phyloP scores from a whole-genome alignment of 2,797 vertebrate species.

The Coreius guichenoti region DNA sequence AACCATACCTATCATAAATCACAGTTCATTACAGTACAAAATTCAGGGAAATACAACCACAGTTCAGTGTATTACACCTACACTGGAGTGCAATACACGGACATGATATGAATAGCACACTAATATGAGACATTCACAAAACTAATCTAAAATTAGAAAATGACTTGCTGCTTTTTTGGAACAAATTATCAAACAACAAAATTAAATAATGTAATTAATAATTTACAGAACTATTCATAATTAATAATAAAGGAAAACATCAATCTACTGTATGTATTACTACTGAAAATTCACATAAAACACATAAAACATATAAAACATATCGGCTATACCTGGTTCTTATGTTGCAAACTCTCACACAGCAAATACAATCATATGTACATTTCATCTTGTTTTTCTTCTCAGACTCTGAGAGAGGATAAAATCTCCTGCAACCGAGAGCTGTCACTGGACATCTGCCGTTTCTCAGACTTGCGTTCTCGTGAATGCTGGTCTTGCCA shows the following conservation, averaged over 20 bases:
- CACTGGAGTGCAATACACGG: background rate
- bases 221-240: too few species aligned
- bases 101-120: background rate
- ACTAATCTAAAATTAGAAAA: background rate
- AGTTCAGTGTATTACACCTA: background rate
- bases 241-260: too few species aligned
- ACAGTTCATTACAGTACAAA: background rate
- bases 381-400: too few species aligned
- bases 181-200: background rate
- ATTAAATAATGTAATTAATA: background rate
- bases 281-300: background rate
- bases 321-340: background rate
- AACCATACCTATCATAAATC: rapidly evolving
- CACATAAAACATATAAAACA: background rate
- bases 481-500: too few species aligned
- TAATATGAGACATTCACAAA: background rate
- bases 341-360: background rate
- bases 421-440: too few species aligned
- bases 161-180: background rate
- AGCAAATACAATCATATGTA: background rate
- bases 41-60: background rate
- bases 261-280: background rate
- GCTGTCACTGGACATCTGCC: too few species aligned
- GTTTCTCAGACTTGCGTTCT: too few species aligned
- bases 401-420: too few species aligned